Base-by-base conservation (phyloP, 2,888 invertebrate species). In the Chrysolina americana region DNA sequence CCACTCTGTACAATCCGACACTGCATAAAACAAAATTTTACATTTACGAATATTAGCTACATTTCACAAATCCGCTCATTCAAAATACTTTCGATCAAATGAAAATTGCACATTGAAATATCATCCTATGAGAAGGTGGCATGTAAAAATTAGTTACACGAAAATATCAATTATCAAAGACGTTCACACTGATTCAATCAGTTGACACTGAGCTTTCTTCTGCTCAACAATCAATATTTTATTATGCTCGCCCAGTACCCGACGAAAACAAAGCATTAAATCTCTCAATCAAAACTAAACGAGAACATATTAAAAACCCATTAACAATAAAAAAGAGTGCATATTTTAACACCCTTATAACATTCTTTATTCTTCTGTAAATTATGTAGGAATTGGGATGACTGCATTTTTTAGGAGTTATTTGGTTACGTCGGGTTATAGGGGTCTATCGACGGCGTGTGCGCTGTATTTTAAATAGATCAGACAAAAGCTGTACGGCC, bases 271-370 rank as follows among this genome's bases (percentile, higher is more conserved):
- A 71, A 59, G 36, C n/a, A 59, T 28, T 71, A 68, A 69, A 71
- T 71, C 70, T 68, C 47, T 53, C 71, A 76, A 76, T 76, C 71
- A 74, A 76, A 74, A 76, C 41, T 47, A 65, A 71, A 74, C 68
- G 62, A 68, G 62, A 19, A 41, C 11, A 44, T 53, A 72, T 74
- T 74, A 64, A 69, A 70, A 65, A 62, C 28, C 47, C 68, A 74
- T 76, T 74, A 72, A 36, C 65, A 76, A 72, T 62, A 73, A 76
- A 53, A 48, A 72, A 41, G 59, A 66, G 68, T 73, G 70, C 64
- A 76, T 70, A 73, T 73, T 68, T 73, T 76, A 73, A 70, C 73
- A 70, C 75, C 73, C 75, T 73, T 70, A 73, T 76, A 64, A 48
- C 59, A 21, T 59, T 47, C 59, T 69, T 69, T 66, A 66, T 50